Percentiles rank a stretch among this genome's conserved stretches.
Evolutionary conservation across 1,140 invertebrate genomes (phyloP).

Genomic region (Amyelois transitella): DNA sequence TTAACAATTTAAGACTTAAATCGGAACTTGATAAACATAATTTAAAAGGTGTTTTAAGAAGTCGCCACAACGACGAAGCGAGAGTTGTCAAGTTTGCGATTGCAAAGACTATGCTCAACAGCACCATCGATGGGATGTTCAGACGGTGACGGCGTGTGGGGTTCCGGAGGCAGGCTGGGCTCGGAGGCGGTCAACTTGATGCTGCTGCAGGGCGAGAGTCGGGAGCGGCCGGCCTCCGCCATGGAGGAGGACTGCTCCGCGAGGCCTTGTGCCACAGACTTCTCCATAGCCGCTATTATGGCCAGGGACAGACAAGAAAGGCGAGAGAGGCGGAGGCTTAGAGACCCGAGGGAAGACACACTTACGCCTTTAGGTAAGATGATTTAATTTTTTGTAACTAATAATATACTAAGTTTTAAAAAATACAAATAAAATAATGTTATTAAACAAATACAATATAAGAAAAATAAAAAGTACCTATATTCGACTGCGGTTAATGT

Average conservation of each 20-base stretch:
- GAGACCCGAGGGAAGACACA: conserved; percentile 67
- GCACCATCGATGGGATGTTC: conserved; percentile 62
- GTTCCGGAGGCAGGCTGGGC: conserved; percentile 37
- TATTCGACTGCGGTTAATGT: no score
- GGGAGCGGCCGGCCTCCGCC: conserved; percentile 45
- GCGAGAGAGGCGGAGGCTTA: conserved; percentile 56
- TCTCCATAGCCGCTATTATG: conserved; percentile 92
- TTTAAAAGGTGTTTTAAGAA: conserved; percentile 2
- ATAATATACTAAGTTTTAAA: neutral
- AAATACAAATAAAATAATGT: no score
- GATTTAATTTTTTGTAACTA: neutral
- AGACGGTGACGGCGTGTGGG: conserved; percentile 55
- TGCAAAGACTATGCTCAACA: conserved; percentile 46
- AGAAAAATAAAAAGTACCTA: no score
- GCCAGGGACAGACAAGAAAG: conserved; percentile 77
- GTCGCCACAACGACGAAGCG: conserved; percentile 13
- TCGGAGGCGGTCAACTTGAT: conserved; percentile 57
- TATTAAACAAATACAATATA: no score
- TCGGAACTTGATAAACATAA: neutral
- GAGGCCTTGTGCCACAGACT: conserved; percentile 85
- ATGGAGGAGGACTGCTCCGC: conserved; percentile 77
- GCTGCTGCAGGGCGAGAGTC: conserved; percentile 67
- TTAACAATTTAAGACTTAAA: no score
- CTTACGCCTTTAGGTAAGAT: conserved; percentile 60
- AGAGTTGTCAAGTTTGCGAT: conserved; percentile 17